Evolutionary conservation across 2,797 vertebrate genomes (phyloP).

Genomic region (Crocodylus rhombifer): DNA sequence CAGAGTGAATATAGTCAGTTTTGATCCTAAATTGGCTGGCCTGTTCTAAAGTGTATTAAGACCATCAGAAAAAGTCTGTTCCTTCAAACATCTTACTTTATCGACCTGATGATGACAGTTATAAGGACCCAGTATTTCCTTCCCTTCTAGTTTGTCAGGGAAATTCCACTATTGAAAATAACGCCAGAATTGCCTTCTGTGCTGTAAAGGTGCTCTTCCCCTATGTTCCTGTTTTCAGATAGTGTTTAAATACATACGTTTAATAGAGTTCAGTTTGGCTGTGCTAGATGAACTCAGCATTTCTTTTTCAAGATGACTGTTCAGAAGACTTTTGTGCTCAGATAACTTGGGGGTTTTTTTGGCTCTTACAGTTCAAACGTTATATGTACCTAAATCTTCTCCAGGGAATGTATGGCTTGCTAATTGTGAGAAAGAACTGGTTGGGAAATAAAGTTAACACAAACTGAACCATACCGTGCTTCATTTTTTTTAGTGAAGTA

Average conservation of each 20-base stretch:
- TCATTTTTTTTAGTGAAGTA: neutral
- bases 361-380: neutral
- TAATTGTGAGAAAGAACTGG: neutral
- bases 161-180: rapidly evolving
- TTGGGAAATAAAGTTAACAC: neutral
- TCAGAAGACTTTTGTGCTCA: neutral
- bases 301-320: neutral
- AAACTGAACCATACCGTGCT: neutral
- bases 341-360: neutral
- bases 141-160: neutral
- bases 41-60: neutral
- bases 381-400: neutral
- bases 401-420: neutral
- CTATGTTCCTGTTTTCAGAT: rapidly evolving
- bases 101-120: neutral
- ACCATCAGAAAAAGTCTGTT: neutral
- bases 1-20: rapidly evolving
- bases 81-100: neutral
- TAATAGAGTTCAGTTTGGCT: neutral
- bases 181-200: neutral
- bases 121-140: neutral
- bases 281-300: neutral
- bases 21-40: neutral
- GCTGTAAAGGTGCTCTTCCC: rapidly evolving
- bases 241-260: neutral